Evolutionary conservation across 2,797 vertebrate species (phyloP).

Genomic region (Pogoniulus pusillus): DNA sequence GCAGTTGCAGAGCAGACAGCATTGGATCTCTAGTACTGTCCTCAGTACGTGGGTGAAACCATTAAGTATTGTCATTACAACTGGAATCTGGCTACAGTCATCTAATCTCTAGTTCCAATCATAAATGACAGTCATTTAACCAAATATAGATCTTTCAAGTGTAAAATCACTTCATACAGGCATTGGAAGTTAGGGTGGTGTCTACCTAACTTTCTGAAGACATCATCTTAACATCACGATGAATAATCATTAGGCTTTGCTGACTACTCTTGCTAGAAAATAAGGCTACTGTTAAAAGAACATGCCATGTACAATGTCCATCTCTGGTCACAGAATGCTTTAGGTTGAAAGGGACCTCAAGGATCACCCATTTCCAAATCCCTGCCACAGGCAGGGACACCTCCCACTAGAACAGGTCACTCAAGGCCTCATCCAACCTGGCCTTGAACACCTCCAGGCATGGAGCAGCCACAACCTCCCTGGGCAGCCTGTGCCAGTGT

Average conservation of each 20-base stretch:
- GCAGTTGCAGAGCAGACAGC: not conserved
- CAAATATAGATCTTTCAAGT: accelerated
- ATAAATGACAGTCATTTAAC: not conserved
- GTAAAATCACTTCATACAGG: not conserved
- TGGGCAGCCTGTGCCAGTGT: too few relatives aligned
- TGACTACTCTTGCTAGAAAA: not conserved
- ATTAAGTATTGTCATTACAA: not conserved
- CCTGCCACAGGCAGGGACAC: too few relatives aligned
- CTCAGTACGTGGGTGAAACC: not conserved
- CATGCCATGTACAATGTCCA: not conserved
- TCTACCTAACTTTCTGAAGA: not conserved
- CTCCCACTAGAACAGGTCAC: too few relatives aligned
- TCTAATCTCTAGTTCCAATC: not conserved
- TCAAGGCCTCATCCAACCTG: too few relatives aligned
- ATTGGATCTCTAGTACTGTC: not conserved
- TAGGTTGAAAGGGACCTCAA: too few relatives aligned
- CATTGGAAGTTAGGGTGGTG: not conserved
- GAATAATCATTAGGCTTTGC: not conserved
- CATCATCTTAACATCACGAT: not conserved
- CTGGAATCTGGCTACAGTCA: not conserved
- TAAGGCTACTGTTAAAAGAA: not conserved
- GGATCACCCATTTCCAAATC: too few relatives aligned
- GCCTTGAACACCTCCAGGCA: too few relatives aligned
- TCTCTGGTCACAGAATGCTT: not conserved
- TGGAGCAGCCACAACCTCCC: too few relatives aligned